Evolutionary conservation across 2,888 invertebrate genomes (phyloP).

Genomic region (Plebejus anna): DNA sequence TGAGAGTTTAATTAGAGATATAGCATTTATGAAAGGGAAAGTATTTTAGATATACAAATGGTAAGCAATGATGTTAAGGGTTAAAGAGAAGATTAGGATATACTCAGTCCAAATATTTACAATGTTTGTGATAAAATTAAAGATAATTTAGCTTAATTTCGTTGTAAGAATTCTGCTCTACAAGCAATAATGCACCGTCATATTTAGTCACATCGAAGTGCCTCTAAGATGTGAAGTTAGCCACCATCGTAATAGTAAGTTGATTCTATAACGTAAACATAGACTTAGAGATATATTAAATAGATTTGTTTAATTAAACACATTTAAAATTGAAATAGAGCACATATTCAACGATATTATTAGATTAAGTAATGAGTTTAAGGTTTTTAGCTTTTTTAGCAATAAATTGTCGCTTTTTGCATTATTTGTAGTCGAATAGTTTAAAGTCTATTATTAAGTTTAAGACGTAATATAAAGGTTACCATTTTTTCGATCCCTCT

Average conservation of each 20-base stretch:
- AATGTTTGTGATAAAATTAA: slow-evolving; percentile 73
- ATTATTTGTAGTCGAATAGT: slow-evolving; percentile 65
- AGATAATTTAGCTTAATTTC: slow-evolving; percentile 61
- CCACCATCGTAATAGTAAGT: slow-evolving; percentile 38
- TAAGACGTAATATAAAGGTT: slow-evolving; percentile 51
- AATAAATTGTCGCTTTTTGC: slow-evolving; percentile 68
- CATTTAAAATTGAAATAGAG: slow-evolving; percentile 47
- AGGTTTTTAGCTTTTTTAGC: slow-evolving; percentile 72
- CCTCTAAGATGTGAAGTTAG: slow-evolving; percentile 58
- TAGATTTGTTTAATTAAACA: slow-evolving; percentile 40
- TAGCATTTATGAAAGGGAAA: slow-evolving; percentile 29
- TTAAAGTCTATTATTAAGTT: slow-evolving; percentile 57
- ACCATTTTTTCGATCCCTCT: slow-evolving; percentile 51
- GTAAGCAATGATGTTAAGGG: slow-evolving; percentile 28
- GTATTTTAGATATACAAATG: slow-evolving; percentile 27
- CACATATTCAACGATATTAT: slow-evolving; percentile 61
- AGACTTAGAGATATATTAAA: slow-evolving; percentile 31
- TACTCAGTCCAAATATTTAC: slow-evolving; percentile 70
- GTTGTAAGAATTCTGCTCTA: slow-evolving; percentile 48
- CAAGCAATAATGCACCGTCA: slow-evolving; percentile 62
- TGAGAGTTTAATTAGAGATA: neutral
- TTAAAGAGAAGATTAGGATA: slow-evolving; percentile 33
- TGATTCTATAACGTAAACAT: slow-evolving; percentile 26
- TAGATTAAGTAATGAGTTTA: slow-evolving; percentile 43
- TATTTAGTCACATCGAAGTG: slow-evolving; percentile 66